Conservation (phyloP, 2,113 vertebrate genomes). For the Ammodytes dubius region DNA sequence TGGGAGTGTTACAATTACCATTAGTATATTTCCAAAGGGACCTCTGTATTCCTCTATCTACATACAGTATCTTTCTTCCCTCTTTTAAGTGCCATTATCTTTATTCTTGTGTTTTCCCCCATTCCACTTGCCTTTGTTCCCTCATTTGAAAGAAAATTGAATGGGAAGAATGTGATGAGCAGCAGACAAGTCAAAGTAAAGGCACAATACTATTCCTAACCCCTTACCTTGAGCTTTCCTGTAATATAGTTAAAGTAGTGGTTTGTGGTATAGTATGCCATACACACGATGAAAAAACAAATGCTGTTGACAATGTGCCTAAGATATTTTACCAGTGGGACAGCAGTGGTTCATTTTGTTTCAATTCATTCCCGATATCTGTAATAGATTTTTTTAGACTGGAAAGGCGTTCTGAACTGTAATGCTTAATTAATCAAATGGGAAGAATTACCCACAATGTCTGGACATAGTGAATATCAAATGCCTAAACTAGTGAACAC, state of each 20-base stretch:
- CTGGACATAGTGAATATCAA: background rate
- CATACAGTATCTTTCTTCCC: background rate
- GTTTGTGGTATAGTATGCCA: background rate
- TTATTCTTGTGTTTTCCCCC: background rate
- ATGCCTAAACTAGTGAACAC: background rate
- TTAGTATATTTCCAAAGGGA: background rate
- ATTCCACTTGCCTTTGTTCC: background rate
- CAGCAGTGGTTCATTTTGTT: background rate
- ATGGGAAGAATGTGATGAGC: background rate
- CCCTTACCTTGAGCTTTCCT: background rate
- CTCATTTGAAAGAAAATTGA: background rate
- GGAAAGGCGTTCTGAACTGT: too few species aligned
- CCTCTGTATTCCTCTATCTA: background rate
- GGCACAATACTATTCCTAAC: background rate
- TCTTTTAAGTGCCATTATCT: constrained; percentile 10
- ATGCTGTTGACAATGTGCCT: constrained; percentile 24
- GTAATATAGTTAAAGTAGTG: constrained; percentile 1
- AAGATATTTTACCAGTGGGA: background rate
- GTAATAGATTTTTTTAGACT: background rate
- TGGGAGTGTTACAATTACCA: background rate
- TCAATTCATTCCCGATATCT: background rate
- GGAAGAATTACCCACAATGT: background rate
- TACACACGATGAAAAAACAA: background rate
- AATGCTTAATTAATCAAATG: too few species aligned
- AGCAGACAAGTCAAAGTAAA: constrained; percentile 9